Evolutionary conservation across 2,797 vertebrate genomes (phyloP).

Genomic region (Acipenser oxyrinchus): DNA sequence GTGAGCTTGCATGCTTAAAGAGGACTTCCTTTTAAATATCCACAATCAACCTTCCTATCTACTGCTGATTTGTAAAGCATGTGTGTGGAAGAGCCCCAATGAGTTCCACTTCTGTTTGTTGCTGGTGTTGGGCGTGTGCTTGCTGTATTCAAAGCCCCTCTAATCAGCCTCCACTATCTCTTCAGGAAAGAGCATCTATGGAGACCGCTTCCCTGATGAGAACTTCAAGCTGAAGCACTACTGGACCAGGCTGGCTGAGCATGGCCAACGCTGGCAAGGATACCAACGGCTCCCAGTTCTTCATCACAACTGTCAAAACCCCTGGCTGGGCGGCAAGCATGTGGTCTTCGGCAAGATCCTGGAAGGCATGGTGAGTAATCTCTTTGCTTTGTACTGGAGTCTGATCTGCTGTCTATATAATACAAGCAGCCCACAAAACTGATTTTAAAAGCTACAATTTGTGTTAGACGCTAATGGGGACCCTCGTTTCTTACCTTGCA

Average conservation of each 20-base stretch:
- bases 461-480: neutral
- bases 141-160: neutral
- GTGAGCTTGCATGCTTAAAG: too few species aligned
- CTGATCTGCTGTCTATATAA: neutral
- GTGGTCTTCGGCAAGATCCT: constrained; percentile 92
- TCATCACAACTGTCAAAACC: constrained; percentile 82
- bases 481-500: constrained; percentile 29
- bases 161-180: neutral
- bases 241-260: constrained; percentile 83
- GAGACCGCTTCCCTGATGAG: constrained; percentile 90
- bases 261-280: constrained; percentile 98
- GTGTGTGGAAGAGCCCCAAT: neutral
- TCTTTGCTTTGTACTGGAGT: neutral
- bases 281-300: constrained; percentile 97
- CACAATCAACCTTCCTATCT: neutral
- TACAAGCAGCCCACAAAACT: neutral
- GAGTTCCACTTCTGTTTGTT: neutral
- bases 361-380: constrained; percentile 81
- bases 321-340: constrained; percentile 89
- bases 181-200: constrained; percentile 92
- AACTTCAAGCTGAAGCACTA: constrained; percentile 99
- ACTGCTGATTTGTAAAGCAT: neutral
- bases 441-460: neutral
- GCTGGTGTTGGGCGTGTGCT: neutral
- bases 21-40: too few species aligned